These are phyloP conservation scores for Cryptocheilus praepositus DNA, from an alignment of 2,888 invertebrate species.

Conservation along the genomic window DNA sequence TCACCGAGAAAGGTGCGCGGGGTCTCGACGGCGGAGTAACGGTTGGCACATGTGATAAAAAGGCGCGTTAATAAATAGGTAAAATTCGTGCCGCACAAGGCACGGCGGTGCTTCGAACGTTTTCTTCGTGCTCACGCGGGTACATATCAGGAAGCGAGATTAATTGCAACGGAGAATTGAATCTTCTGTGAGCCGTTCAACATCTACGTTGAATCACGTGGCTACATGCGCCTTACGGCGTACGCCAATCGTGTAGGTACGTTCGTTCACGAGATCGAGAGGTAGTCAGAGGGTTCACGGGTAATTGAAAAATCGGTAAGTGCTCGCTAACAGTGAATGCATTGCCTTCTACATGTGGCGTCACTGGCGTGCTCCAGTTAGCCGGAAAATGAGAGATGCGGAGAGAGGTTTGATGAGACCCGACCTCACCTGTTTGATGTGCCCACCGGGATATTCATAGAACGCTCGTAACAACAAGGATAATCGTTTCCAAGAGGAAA, in stretches of 20 bases:
- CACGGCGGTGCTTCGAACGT: too few species aligned
- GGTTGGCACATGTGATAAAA: too few species aligned
- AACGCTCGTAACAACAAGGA: constrained; percentile 32
- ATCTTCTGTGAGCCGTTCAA: too few species aligned
- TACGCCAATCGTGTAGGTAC: background rate
- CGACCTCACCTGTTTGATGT: constrained; percentile 43
- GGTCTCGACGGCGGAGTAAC: too few species aligned
- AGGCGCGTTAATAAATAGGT: too few species aligned
- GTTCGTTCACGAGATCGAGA: constrained; percentile 31
- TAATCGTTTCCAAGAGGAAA: constrained; percentile 41
- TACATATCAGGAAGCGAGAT: too few species aligned
- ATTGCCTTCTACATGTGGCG: constrained; percentile 18
- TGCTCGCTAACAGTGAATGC: constrained; percentile 41
- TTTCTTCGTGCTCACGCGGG: too few species aligned
- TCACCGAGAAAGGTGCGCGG: too few species aligned
- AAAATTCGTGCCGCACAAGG: too few species aligned
- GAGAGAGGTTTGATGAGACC: constrained; percentile 42
- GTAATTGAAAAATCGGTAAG: constrained; percentile 41
- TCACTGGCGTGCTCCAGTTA: constrained; percentile 33
- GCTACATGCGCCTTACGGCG: too few species aligned
- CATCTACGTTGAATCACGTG: too few species aligned
- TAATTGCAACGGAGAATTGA: too few species aligned
- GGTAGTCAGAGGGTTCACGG: constrained; percentile 24
- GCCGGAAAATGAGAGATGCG: constrained; percentile 19
- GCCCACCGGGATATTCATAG: constrained; percentile 27